Evolutionary conservation across 2,113 vertebrate species (phyloP), one percentile per base, ranked within the genome.

Genomic region (Hippocampus mohnikei): DNA sequence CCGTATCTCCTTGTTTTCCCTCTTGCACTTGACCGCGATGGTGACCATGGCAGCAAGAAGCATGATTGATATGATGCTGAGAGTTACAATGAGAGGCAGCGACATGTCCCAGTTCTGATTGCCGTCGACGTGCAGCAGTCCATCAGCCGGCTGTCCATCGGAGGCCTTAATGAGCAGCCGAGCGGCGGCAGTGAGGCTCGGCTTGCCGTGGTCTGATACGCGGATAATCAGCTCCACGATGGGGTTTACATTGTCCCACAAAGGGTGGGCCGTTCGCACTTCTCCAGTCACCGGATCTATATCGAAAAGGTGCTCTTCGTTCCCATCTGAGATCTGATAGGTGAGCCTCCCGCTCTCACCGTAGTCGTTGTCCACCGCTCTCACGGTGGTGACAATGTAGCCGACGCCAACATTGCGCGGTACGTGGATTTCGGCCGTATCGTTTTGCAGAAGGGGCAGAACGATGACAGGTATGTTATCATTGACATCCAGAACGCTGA

Each of bases 1-100:
- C 78, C 97, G 94, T 78, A 99, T 98, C 89, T 99, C 97, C 92
- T 99, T 99, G 92, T 99, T 99, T 85, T 99, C 97, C 15, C 96
- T 92, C 82, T 97, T 98, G 91, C 97, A 99, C 85, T 98, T 98
- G 82, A 99, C 94, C 0, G 96, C 97, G 79, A 99, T 97, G 83
- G 96, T 97, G 85, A 99, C 94, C 97, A 99, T 99, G 88, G 97
- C 96, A 75, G 96, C 95, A 77, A 99, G 89, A 63, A 99, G 94
- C 92, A 99, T 96, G 82, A 96, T 94, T 64, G 97, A 99, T 81
- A 99, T 95, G 29, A 97, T 96, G 88, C 96, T 98, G 63, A 99
- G 90, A 0, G 97, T 98, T 79, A 98, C 96, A 59, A 99, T 99
- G 63, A 99, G 93, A 33, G 97, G 97, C 67, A 99, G 92, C 0